phyloP scores from a whole-genome alignment of 1,140 invertebrate genomes.

The Calephelis nemesis region DNA sequence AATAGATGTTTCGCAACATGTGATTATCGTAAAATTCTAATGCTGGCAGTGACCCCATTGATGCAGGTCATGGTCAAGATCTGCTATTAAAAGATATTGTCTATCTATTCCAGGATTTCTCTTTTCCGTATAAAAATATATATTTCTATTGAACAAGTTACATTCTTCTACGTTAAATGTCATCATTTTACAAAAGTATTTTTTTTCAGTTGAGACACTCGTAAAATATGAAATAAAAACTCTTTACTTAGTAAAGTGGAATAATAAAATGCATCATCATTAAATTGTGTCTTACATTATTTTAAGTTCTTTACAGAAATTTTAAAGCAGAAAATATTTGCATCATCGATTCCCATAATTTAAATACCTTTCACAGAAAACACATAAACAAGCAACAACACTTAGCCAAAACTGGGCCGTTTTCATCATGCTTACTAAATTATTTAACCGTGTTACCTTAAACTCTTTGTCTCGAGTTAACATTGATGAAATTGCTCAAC shows the following conservation, averaged over 20 bases:
- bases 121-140: background rate
- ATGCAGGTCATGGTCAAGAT: constrained; percentile 58
- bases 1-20: constrained; percentile 62
- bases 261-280: no score
- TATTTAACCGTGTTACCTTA: constrained; percentile 19
- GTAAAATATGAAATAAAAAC: no score
- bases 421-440: constrained; percentile 12
- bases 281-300: no score
- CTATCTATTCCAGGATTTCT: background rate
- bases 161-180: no score
- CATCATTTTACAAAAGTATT: no score
- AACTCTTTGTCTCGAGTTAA: background rate
- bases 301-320: no score
- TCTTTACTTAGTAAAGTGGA: no score
- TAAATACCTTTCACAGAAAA: background rate
- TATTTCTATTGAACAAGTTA: background rate
- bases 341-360: background rate
- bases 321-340: no score
- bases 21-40: constrained; percentile 70
- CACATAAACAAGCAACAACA: constrained; percentile 3
- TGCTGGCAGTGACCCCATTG: constrained; percentile 67
- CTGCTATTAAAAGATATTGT: constrained; percentile 44
- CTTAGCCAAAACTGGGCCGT: constrained; percentile 4
- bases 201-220: no score
- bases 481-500: constrained; percentile 4